Evolutionary conservation across 2,888 invertebrate species (phyloP).

Genomic region (Drosophila mulleri): DNA sequence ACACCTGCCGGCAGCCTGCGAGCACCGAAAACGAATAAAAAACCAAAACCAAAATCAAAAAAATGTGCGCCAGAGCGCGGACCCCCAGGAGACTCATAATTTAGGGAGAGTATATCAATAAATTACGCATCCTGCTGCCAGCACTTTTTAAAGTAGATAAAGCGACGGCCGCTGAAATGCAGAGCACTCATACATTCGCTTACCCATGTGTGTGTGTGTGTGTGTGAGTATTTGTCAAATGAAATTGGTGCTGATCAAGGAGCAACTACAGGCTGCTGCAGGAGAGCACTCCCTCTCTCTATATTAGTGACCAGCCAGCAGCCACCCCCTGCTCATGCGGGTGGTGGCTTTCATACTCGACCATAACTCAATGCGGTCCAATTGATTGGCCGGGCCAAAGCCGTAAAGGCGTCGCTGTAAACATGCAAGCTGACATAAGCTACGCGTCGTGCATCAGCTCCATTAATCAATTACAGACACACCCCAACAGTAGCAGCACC

Average conservation of each 20-base stretch:
- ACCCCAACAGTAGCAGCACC: slow-evolving; percentile 11
- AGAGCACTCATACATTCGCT: slow-evolving; percentile 1
- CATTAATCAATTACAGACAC: slow-evolving; percentile 83
- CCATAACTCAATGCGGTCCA: slow-evolving; percentile 64
- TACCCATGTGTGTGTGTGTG: neutral
- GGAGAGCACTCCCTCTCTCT: too few relatives aligned
- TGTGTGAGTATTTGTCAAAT: slow-evolving; percentile 19
- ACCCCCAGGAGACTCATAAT: slow-evolving; percentile 78
- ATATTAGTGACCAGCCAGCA: slow-evolving; percentile 38
- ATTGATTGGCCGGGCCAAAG: slow-evolving; percentile 51
- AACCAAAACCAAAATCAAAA: neutral
- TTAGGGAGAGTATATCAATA: slow-evolving; percentile 80
- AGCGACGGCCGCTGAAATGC: slow-evolving; percentile 43
- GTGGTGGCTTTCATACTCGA: slow-evolving; percentile 39
- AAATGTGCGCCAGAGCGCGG: slow-evolving; percentile 21
- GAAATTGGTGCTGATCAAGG: slow-evolving; percentile 43
- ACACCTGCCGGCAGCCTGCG: slow-evolving; percentile 78
- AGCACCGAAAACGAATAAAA: slow-evolving; percentile 9
- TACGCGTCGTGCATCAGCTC: slow-evolving; percentile 66
- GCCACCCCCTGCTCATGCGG: neutral
- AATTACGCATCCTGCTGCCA: slow-evolving; percentile 72
- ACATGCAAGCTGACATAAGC: slow-evolving; percentile 69
- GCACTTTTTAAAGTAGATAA: slow-evolving; percentile 68
- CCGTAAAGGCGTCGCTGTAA: slow-evolving; percentile 34
- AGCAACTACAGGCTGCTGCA: slow-evolving; percentile 3